phyloP scores from a whole-genome alignment of 2,113 vertebrate species.

The Cephalopholis sonnerati region DNA sequence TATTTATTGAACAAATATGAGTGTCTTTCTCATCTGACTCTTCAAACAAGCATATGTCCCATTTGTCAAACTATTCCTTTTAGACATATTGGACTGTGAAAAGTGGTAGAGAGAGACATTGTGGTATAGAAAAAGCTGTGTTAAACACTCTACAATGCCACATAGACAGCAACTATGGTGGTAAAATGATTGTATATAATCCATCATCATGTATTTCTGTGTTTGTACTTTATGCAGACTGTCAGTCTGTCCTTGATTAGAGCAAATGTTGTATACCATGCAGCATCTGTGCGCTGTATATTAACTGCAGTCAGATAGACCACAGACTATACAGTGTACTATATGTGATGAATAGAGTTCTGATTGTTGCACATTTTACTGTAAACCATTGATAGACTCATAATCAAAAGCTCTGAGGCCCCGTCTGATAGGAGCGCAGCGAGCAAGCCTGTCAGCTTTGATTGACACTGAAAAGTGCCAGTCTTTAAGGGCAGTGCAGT shows the following conservation, averaged over 20 bases:
- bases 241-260: slow-evolving; percentile 42
- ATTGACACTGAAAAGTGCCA: slow-evolving; percentile 37
- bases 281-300: slow-evolving; percentile 7
- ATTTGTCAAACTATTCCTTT: not conserved
- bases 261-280: slow-evolving; percentile 23
- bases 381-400: slow-evolving; percentile 53
- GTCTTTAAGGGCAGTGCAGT: not conserved
- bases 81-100: not conserved
- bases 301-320: slow-evolving; percentile 33
- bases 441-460: slow-evolving; percentile 24
- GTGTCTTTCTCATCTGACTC: not conserved
- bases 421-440: slow-evolving; percentile 5
- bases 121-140: not conserved
- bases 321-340: slow-evolving; percentile 49
- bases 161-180: slow-evolving; percentile 7
- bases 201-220: slow-evolving; percentile 41
- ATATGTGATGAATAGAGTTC: slow-evolving; percentile 46
- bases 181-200: slow-evolving; percentile 56
- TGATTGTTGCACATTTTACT: slow-evolving; percentile 47
- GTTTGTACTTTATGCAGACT: slow-evolving; percentile 45
- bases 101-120: not conserved
- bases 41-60: not conserved
- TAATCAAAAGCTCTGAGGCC: slow-evolving; percentile 28
- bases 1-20: not conserved
- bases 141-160: not conserved